phyloP scores from a whole-genome alignment of 1,140 invertebrate species.

The Aphis craccivora region DNA sequence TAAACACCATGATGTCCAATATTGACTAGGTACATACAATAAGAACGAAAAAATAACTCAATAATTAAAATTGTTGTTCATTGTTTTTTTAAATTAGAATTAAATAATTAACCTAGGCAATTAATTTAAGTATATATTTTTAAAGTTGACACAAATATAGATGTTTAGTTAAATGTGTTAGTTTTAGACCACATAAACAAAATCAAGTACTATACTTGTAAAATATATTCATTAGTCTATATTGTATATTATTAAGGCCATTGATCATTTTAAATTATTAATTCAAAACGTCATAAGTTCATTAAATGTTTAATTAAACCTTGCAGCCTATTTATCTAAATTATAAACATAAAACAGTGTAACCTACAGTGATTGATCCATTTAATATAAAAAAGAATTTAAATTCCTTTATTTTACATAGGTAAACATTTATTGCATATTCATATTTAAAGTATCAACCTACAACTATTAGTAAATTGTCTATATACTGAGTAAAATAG shows the following conservation, averaged over 20 bases:
- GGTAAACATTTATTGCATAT: background rate
- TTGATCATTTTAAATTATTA: background rate
- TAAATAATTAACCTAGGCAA: background rate
- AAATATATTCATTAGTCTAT: background rate
- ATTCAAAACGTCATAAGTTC: background rate
- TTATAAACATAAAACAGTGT: background rate
- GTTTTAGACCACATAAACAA: background rate
- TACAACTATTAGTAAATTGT: background rate
- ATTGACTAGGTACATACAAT: too few species aligned
- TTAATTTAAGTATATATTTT: background rate
- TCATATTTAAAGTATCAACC: background rate
- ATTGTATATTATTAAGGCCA: background rate
- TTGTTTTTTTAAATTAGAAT: background rate
- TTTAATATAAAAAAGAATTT: background rate
- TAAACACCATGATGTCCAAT: background rate
- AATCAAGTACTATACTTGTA: background rate
- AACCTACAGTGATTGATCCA: background rate
- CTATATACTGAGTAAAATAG: background rate
- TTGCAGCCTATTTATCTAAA: background rate
- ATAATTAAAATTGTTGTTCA: background rate
- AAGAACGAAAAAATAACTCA: background rate
- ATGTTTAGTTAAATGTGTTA: background rate
- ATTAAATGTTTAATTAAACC: background rate
- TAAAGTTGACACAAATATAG: background rate
- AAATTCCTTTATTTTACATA: background rate